These are phyloP conservation scores for Chaetura pelagica DNA, from an alignment of 2,113 vertebrate genomes.

Conservation along the genomic window DNA sequence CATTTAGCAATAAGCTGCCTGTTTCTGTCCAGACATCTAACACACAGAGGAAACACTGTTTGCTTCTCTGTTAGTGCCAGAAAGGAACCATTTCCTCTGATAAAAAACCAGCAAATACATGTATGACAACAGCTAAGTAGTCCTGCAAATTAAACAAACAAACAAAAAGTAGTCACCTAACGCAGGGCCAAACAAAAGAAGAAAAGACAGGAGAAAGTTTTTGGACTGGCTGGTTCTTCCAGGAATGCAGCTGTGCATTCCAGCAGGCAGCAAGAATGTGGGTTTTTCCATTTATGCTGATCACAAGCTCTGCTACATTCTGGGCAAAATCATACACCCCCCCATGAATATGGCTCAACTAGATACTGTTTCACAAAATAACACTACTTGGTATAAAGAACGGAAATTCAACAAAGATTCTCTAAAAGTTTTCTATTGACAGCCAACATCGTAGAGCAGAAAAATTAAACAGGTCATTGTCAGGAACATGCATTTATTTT, in stretches of 20 bases:
- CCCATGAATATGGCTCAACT: neutral
- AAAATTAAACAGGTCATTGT: neutral
- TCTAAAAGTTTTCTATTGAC: neutral
- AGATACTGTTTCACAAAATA: neutral
- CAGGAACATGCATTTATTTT: neutral
- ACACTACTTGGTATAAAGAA: neutral
- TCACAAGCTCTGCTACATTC: slow-evolving; percentile 7
- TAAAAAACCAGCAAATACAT: rapidly evolving
- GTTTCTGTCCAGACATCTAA: neutral
- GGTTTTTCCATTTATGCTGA: slow-evolving; percentile 24
- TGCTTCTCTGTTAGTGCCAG: neutral
- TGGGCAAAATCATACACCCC: neutral
- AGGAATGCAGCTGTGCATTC: slow-evolving; percentile 59
- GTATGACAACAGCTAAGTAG: rapidly evolving
- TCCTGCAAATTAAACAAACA: neutral
- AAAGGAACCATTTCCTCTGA: neutral
- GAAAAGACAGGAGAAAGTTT: neutral
- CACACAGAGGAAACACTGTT: neutral
- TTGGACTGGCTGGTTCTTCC: neutral
- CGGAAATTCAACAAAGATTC: neutral
- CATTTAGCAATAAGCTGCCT: neutral
- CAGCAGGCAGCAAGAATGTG: slow-evolving; percentile 54
- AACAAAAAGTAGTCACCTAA: neutral
- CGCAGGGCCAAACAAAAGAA: neutral
- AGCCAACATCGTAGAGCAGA: neutral